phyloP scores from a whole-genome alignment of 1,140 invertebrate genomes.

The Homarus americanus region DNA sequence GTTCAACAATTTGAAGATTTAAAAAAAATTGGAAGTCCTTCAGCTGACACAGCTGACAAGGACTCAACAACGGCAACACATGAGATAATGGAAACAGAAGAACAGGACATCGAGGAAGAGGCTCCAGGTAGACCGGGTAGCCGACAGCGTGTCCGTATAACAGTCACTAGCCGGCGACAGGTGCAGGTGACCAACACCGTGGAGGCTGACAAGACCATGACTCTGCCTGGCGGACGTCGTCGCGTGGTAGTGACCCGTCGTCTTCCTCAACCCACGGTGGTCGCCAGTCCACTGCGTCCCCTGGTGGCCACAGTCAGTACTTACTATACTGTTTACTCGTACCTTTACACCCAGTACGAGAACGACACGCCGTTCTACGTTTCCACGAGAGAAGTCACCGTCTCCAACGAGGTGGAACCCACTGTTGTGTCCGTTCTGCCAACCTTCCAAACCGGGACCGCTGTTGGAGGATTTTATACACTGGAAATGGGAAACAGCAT shows the following conservation, averaged over 20 bases:
- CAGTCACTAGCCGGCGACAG: slow-evolving; percentile 78
- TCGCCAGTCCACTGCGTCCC: slow-evolving; percentile 37
- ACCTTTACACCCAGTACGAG: slow-evolving; percentile 75
- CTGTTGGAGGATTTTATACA: slow-evolving; percentile 75
- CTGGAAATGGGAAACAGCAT: slow-evolving; percentile 73
- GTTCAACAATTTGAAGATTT: slow-evolving; percentile 22
- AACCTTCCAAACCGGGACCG: slow-evolving; percentile 71
- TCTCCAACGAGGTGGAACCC: slow-evolving; percentile 75
- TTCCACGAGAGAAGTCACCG: slow-evolving; percentile 75
- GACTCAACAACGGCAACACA: too few species aligned
- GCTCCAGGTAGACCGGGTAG: slow-evolving; percentile 58
- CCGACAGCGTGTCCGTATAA: slow-evolving; percentile 29
- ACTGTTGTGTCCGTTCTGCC: slow-evolving; percentile 72
- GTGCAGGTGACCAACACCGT: slow-evolving; percentile 30
- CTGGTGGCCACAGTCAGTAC: slow-evolving; percentile 73
- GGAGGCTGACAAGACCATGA: slow-evolving; percentile 41
- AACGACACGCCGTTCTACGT: slow-evolving; percentile 40
- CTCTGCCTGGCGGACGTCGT: slow-evolving; percentile 41
- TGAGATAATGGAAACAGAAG: slow-evolving; percentile 56
- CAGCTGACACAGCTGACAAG: neutral
- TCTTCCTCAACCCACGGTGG: slow-evolving; percentile 50
- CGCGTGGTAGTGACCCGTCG: slow-evolving; percentile 52
- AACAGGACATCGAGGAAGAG: slow-evolving; percentile 27
- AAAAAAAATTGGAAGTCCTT: slow-evolving; percentile 1
- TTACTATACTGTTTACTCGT: slow-evolving; percentile 76